Evolutionary conservation across 2,797 vertebrate genomes (phyloP), one percentile per base, ranked within the genome.

Genomic region (Pantherophis alleghaniensis): DNA sequence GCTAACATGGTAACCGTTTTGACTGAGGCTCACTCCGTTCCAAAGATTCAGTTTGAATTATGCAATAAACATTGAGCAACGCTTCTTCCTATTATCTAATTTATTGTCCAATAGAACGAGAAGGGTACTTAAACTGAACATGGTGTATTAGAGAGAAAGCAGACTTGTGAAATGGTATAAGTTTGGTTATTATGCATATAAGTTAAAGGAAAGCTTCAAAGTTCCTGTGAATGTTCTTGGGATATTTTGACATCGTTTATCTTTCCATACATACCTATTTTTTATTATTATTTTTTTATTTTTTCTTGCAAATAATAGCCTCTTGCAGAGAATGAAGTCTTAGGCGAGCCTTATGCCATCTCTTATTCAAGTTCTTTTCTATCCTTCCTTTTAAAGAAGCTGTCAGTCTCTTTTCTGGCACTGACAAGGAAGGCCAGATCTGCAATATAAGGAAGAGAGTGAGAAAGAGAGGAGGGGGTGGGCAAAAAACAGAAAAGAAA

Each of bases 381-480:
- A 97, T 95, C 97, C 97, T 97, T 98, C 97, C 98, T 97, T 99
- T 98, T 99, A 99, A 99, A 99, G 98, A 99, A 99, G 98, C 99
- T 99, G 99, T 99, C 99, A 99, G 98, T 98, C 98, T 98, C 98
- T 98, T 97, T 98, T 98, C 96, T 98, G 96, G 97, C 97, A 97
- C 97, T 98, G 98, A 98, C 98, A 98, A 98, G 97, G 98, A 98
- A 98, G 98, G 98, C 98, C 98, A 98, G 98, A 98, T 98, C 98
- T 98, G 98, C 97, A 97, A 98, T 98, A 98, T 97, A 98, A 98
- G 98, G 98, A 98, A 98, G 97, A 98, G 97, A 97, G 97, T 97
- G 96, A 98, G 97, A 98, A 97, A 97, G 97, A 97, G 96, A 96
- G 28, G 24, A 4, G 55, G 69, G 32, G 22, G 61, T 13, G 26